Conservation (phyloP, 35 echinoderm and acorn worm species). For the Heliocidaris erythrogramma region DNA sequence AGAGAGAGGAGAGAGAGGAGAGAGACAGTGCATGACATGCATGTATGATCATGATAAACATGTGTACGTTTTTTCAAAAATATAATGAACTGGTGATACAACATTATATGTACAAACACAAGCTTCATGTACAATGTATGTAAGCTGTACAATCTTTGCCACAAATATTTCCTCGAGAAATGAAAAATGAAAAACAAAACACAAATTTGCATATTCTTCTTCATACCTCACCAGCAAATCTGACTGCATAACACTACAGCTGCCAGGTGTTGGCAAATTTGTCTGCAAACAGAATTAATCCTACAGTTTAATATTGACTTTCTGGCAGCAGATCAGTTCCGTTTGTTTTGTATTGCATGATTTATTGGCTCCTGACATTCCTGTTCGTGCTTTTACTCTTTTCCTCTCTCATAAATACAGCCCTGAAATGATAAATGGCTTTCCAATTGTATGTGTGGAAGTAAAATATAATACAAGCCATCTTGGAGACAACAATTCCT, state of each 20-base stretch:
- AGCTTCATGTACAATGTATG: neutral
- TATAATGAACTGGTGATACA: too few species aligned
- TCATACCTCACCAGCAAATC: neutral
- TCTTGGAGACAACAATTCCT: too few species aligned
- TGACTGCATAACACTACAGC: neutral
- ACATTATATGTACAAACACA: too few species aligned
- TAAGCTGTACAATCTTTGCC: neutral
- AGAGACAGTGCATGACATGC: too few species aligned
- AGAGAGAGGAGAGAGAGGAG: too few species aligned
- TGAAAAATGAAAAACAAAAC: neutral
- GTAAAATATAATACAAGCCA: too few species aligned
- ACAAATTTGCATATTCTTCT: neutral
- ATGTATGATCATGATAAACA: too few species aligned
- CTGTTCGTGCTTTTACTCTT: too few species aligned
- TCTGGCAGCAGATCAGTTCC: neutral
- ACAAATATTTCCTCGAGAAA: neutral
- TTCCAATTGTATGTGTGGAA: too few species aligned
- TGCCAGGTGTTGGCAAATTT: neutral
- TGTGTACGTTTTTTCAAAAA: too few species aligned
- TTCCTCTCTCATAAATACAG: too few species aligned
- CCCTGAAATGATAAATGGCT: too few species aligned
- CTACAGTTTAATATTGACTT: neutral
- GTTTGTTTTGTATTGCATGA: neutral
- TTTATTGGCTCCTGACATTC: neutral
- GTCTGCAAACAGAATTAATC: neutral